Evolutionary conservation across 2,888 invertebrate genomes (phyloP), one percentile per base, ranked within the genome.

Genomic region (Salpingus planirostris): DNA sequence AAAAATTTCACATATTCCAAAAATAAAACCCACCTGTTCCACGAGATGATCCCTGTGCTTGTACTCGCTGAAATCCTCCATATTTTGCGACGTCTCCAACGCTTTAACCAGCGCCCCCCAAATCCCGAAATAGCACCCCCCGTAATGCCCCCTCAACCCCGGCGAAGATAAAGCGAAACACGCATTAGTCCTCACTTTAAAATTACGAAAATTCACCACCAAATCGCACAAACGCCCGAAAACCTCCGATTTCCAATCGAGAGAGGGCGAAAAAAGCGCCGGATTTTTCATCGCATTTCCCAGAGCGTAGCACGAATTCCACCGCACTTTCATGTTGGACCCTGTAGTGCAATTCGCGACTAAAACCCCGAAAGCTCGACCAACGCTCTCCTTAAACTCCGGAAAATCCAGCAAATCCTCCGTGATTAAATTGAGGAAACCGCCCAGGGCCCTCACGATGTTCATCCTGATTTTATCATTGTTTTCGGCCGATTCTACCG

Each of bases 281-380:
- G 68, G 66, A 54, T 79, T 79, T 50, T 73, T 80, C 67, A 91
- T 73, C 38, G 85, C 72, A 50, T 81, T 85, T 13, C 88, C 85
- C 33, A 90, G 65, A 1, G 90, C 89, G 59, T 90, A 85, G 59
- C 91, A 92, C 1, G 90, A 81, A 63, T 92, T 92, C 92, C 92
- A 92, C 30, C 88, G 74, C 21, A 89, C 74, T 69, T 70, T 36
- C 34, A 54, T n/a, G n/a, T n/a, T n/a, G n/a, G n/a, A n/a, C n/a
- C n/a, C n/a, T n/a, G n/a, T n/a, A n/a, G n/a, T n/a, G n/a, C n/a
- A n/a, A n/a, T n/a, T n/a, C n/a, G n/a, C n/a, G n/a, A n/a, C n/a
- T n/a, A n/a, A n/a, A n/a, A n/a, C n/a, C n/a, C n/a, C n/a, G n/a
- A n/a, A n/a, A n/a, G n/a, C n/a, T n/a, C n/a, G n/a, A n/a, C n/a